Percentiles rank a stretch among this genome's conserved stretches.
Conservation (phyloP, 2,113 vertebrate genomes). For the mouse (Mus musculus) region DNA sequence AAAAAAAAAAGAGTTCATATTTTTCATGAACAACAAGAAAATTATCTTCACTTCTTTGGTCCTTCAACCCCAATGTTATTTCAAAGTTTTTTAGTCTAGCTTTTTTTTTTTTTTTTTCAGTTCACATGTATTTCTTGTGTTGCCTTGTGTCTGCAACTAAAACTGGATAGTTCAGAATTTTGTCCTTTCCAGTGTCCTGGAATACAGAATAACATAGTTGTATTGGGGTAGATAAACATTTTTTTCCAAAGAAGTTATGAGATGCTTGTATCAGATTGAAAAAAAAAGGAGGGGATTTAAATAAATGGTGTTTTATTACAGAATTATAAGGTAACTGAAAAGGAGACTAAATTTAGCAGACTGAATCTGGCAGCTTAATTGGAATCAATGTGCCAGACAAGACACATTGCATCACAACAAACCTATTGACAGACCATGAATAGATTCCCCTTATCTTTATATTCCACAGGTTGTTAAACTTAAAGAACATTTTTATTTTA, state of each 20-base stretch:
- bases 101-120: not conserved
- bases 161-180: conserved; percentile 10
- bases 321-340: conserved; percentile 39
- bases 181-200: not conserved
- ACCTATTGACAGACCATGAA: not conserved
- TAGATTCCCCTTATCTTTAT: not conserved
- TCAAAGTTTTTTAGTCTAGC: not conserved
- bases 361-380: conserved; percentile 30
- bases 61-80: conserved; percentile 4
- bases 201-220: not conserved
- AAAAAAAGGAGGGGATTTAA: not conserved
- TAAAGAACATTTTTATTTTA: not conserved
- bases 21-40: conserved; percentile 5
- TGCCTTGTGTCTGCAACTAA: not conserved
- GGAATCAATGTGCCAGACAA: conserved; percentile 51
- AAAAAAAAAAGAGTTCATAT: not conserved
- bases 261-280: conserved; percentile 37
- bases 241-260: not conserved
- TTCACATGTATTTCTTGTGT: not conserved
- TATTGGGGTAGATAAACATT: not conserved
- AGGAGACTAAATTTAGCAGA: conserved; percentile 31
- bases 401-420: conserved; percentile 33
- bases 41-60: not conserved
- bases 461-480: not conserved
- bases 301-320: conserved; percentile 53